Evolutionary conservation across 1,140 invertebrate species (phyloP).

Genomic region (Melanaphis sacchari): DNA sequence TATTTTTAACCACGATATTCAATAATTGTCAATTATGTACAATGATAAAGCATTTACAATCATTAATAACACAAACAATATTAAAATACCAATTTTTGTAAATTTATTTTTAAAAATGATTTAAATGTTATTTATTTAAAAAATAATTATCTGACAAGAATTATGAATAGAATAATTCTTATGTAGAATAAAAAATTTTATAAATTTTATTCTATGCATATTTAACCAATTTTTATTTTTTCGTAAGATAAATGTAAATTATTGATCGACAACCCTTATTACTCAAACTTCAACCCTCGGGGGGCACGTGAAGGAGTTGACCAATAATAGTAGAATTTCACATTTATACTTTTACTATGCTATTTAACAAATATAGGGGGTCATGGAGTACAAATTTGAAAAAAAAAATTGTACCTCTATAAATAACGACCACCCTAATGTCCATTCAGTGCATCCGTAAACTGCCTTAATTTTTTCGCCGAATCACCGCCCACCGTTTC

Average conservation of each 20-base stretch:
- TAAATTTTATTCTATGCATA: neutral
- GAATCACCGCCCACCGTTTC: too few species aligned
- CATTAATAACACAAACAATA: neutral
- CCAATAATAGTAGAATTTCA: too few species aligned
- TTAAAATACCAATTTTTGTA: neutral
- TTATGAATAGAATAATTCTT: neutral
- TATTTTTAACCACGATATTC: neutral
- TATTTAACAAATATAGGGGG: neutral
- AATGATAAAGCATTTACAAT: neutral
- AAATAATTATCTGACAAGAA: neutral
- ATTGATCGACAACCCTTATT: neutral
- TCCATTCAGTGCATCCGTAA: too few species aligned
- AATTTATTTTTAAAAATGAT: neutral
- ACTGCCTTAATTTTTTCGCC: too few species aligned
- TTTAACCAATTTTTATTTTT: conserved; percentile 4
- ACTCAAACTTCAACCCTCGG: too few species aligned
- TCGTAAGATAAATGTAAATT: neutral
- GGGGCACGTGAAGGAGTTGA: too few species aligned
- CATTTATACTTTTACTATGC: too few species aligned
- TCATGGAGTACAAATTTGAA: neutral
- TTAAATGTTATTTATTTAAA: neutral
- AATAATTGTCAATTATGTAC: neutral
- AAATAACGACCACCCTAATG: too few species aligned
- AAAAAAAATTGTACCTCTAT: neutral
- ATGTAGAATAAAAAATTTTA: neutral